Conservation (phyloP, 2,797 vertebrate species). For the Eulemur rubriventer region DNA sequence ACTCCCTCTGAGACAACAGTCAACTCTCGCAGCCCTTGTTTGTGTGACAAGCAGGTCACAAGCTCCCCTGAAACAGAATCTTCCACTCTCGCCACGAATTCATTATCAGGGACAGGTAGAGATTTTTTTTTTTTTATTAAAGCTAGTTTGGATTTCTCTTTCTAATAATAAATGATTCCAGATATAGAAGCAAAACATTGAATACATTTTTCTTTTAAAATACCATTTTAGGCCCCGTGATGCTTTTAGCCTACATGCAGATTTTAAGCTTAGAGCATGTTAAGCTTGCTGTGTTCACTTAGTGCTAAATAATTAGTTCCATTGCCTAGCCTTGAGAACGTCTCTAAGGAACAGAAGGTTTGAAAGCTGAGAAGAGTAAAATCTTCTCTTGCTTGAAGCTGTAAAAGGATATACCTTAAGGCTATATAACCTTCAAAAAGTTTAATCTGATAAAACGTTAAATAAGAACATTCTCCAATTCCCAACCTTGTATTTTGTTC, state of each 20-base stretch:
- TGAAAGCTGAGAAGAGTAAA: not conserved
- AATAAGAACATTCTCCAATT: not conserved
- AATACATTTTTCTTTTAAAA: not conserved
- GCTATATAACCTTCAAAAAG: not conserved
- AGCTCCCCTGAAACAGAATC: accelerated
- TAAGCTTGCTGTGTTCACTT: not conserved
- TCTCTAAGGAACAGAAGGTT: not conserved
- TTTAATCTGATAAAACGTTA: not conserved
- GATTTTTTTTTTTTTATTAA: no score
- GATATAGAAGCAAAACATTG: not conserved
- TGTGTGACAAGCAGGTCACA: not conserved
- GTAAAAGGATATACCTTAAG: not conserved
- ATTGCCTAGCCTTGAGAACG: not conserved
- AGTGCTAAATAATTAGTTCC: not conserved
- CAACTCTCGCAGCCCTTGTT: not conserved
- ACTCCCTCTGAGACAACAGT: not conserved
- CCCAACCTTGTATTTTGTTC: not conserved
- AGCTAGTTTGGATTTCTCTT: not conserved
- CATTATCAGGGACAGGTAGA: not conserved
- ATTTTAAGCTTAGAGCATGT: not conserved
- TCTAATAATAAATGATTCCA: not conserved
- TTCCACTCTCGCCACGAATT: not conserved
- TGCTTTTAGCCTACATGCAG: not conserved
- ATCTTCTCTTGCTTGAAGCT: not conserved
- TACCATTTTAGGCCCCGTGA: not conserved